Base-by-base conservation (phyloP, 2,797 vertebrate species). In the Pantherophis vulpinus region DNA sequence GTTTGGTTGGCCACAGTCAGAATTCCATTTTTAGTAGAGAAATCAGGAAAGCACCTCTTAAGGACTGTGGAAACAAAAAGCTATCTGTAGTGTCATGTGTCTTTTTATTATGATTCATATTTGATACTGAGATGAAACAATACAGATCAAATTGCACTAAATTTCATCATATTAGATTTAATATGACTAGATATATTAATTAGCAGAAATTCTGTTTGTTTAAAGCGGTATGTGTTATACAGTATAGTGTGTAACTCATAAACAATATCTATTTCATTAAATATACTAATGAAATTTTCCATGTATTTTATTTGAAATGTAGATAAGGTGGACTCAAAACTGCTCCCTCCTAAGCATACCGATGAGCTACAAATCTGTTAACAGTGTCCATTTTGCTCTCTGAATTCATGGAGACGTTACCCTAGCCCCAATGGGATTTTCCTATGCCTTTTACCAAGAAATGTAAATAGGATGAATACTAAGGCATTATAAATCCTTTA, bases 1-100 rank as follows among this genome's bases (percentile, higher is more conserved):
- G 98, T 98, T 97, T 98, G 98, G 96, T 98, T 99, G 96, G 98
- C 98, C 94, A 99, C 97, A 0, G 98, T 98, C 94, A 99, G 97
- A 89, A 98, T 98, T 90, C 99, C 99, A 86, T 99, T 99, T 97
- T 97, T 98, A 14, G 98, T 98, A 94, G 98, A 98, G 96, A 99
- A 99, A 97, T 99, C 99, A 23, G 99, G 99, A 97, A 99, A 99
- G 98, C 99, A 99, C 96, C 99, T 98, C 97, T 98, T 99, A 90
- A 99, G 98, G 97, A 99, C 99, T 99, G 96, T 90, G 88, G 94
- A 96, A 95, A 97, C 95, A 95, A 89, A 88, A 94, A 95, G 94
- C 42, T 23, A 96, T n/a, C 11, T 54, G n/a, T 55, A 59, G 42
- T 42, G 18, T 79, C 70, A 42, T 10, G 0, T 2, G 18, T 16